Percentiles rank a stretch among this genome's conserved stretches.
Evolutionary conservation across 2,797 vertebrate genomes (phyloP).

Genomic region (Protosalanx chinensis): DNA sequence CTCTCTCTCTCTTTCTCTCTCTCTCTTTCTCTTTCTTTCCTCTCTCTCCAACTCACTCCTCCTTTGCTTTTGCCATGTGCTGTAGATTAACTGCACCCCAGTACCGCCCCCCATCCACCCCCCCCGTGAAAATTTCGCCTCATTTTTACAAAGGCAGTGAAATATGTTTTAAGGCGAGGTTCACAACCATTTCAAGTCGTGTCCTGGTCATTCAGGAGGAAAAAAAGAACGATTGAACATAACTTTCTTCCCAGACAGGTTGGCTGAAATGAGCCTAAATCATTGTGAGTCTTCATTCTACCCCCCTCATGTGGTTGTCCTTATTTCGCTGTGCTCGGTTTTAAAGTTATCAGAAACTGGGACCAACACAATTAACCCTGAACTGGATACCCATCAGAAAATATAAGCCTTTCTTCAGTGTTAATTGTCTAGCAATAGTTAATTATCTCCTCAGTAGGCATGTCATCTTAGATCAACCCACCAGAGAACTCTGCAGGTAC

Average conservation of each 20-base stretch:
- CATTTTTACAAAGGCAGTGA: slow-evolving; percentile 43
- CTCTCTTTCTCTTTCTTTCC: slow-evolving; percentile 23
- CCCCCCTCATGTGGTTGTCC: slow-evolving; percentile 52
- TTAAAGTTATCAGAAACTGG: slow-evolving; percentile 40
- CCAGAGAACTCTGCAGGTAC: slow-evolving; percentile 40
- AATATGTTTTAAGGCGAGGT: slow-evolving; percentile 43
- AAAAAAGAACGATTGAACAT: slow-evolving; percentile 28
- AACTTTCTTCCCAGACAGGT: slow-evolving; percentile 33
- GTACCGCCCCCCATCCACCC: slow-evolving; percentile 19
- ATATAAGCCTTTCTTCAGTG: slow-evolving; percentile 50
- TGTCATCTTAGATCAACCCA: slow-evolving; percentile 56
- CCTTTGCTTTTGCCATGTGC: slow-evolving; percentile 55
- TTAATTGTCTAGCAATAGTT: slow-evolving; percentile 71
- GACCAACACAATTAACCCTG: slow-evolving; percentile 67
- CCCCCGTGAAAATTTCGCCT: slow-evolving; percentile 29
- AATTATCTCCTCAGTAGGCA: slow-evolving; percentile 48
- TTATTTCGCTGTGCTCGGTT: slow-evolving; percentile 38
- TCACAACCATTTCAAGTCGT: slow-evolving; percentile 37
- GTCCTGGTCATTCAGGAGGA: slow-evolving; percentile 27
- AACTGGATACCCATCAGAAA: slow-evolving; percentile 53
- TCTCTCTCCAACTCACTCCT: slow-evolving; percentile 33
- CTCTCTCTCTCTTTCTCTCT: slow-evolving; percentile 16
- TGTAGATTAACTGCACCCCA: slow-evolving; percentile 54
- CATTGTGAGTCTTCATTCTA: slow-evolving; percentile 32
- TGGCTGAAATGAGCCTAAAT: slow-evolving; percentile 40